Evolutionary conservation across 2,888 invertebrate species (phyloP).

Genomic region (Lasioglossum figueresi): DNA sequence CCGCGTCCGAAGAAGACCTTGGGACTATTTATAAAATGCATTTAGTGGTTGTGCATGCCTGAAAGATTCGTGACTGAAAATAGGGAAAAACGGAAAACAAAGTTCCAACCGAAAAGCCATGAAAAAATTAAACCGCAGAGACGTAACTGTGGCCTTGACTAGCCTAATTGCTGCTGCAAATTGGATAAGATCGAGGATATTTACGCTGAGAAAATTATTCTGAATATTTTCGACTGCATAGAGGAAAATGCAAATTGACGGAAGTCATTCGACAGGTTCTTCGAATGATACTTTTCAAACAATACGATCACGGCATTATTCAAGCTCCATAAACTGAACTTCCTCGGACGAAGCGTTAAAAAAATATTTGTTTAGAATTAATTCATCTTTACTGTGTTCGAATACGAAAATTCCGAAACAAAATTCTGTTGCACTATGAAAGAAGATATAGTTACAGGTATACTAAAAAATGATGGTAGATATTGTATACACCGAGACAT

Average conservation of each 20-base stretch:
- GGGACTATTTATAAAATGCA: neutral
- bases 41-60: neutral
- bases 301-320: constrained; percentile 19
- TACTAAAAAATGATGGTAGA: neutral
- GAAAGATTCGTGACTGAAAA: neutral
- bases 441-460: neutral
- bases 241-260: constrained; percentile 8
- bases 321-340: neutral
- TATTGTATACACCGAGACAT: neutral
- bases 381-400: neutral
- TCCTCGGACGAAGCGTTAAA: neutral
- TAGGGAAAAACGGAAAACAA: neutral
- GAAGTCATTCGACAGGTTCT: neutral
- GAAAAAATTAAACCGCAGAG: constrained; percentile 11
- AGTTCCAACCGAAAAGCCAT: neutral
- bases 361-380: neutral
- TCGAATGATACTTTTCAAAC: constrained; percentile 17
- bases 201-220: constrained; percentile 17
- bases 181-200: constrained; percentile 14
- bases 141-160: constrained; percentile 30
- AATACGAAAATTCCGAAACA: neutral
- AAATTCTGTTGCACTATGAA: neutral
- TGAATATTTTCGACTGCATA: neutral
- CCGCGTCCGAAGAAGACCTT: neutral
- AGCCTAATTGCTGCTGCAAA: constrained; percentile 5